Evolutionary conservation across 2,888 invertebrate species (phyloP), one percentile per base, ranked within the genome.

Genomic region (Polia nebulosa): DNA sequence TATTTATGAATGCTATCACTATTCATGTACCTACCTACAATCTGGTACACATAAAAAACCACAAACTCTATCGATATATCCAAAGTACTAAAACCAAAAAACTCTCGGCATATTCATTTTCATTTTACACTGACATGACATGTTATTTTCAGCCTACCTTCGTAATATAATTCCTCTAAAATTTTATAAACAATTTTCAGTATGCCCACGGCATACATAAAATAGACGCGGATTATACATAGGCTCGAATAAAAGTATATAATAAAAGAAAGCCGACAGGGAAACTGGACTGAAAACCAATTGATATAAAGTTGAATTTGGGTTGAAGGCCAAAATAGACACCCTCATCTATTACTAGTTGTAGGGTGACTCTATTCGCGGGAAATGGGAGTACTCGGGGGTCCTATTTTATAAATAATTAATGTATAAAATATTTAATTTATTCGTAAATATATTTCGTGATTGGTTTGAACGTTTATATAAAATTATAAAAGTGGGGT

Each of bases 341-440:
- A 71, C 89, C 89, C 90, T 92, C 83, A 73, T 89, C 92, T 92
- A 93, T 87, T 84, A 82, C 85, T 90, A 89, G 86, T 72, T 79
- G 85, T 87, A 89, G 84, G 84, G 81, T 74, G 84, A 80, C 85
- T 84, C 84, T 85, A 77, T 81, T 81, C 60, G n/a, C 47, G 32
- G 47, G 52, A 22, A 65, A 59, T 67, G 76, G 79, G 77, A 71
- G 56, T 34, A 67, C 47, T 45, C 32, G 53, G 69, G 80, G 83
- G 82, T 81, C 70, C 74, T 67, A 71, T 78, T 71, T 75, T 76
- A 81, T 83, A 83, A 83, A 86, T 80, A 82, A 75, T 79, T 69
- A 72, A 79, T 75, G 72, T 72, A 64, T 70, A 76, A 76, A 78
- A 72, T 70, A 76, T 85, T 79, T 86, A 87, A 86, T 85, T 84